Evolutionary conservation across 2,888 invertebrate genomes (phyloP).

Genomic region (Balanococcus diminutus): DNA sequence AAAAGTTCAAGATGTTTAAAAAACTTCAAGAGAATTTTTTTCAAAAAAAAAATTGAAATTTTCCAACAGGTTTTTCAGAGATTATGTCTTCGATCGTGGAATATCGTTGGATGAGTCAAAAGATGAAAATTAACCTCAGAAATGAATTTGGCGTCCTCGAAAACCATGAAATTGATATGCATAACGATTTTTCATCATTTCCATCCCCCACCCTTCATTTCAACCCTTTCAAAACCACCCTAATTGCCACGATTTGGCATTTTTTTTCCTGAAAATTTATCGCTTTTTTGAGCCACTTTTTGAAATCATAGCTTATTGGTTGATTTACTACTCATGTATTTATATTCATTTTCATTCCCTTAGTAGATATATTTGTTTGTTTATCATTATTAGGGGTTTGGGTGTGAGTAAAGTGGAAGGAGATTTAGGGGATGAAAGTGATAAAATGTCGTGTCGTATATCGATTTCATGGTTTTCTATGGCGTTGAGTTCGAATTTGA

Average conservation of each 20-base stretch:
- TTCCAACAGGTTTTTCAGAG: too few relatives aligned
- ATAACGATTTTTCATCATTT: neutral
- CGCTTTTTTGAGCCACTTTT: neutral
- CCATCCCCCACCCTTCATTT: neutral
- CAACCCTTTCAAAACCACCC: neutral
- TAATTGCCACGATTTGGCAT: neutral
- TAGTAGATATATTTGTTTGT: neutral
- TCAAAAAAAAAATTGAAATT: too few relatives aligned
- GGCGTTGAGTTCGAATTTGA: neutral
- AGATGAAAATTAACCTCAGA: neutral
- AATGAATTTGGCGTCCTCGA: neutral
- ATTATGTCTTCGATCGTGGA: too few relatives aligned
- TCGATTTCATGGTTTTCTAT: neutral
- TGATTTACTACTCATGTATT: neutral
- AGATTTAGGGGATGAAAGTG: neutral
- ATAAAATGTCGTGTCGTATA: neutral
- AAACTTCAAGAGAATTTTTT: too few relatives aligned
- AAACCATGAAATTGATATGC: neutral
- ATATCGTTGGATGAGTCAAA: neutral
- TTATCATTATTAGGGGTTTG: neutral
- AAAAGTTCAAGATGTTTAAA: too few relatives aligned
- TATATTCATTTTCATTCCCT: neutral
- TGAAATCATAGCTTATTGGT: too few relatives aligned
- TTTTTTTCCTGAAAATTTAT: neutral
- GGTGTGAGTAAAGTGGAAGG: neutral